Evolutionary conservation across 2,797 vertebrate species (phyloP).

Genomic region (Eurystomus glaucurus): DNA sequence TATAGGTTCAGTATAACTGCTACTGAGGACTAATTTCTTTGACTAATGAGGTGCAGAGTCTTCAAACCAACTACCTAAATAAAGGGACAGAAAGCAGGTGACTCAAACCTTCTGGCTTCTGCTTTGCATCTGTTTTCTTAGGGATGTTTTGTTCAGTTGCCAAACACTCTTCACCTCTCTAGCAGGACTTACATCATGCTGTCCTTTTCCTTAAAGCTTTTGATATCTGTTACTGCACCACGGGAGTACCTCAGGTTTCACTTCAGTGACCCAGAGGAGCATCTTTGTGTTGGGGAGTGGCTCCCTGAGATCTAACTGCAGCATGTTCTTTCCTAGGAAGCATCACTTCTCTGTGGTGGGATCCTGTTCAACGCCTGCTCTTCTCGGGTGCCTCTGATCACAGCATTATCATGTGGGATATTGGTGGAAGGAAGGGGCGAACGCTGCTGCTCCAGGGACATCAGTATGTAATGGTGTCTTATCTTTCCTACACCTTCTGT

Average conservation of each 20-base stretch:
- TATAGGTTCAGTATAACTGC: background rate
- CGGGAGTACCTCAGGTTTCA: background rate
- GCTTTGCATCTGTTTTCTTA: background rate
- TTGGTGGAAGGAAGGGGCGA: conserved; percentile 95
- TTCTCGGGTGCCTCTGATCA: conserved; percentile 97
- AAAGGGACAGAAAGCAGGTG: background rate
- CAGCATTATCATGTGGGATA: conserved; percentile 99
- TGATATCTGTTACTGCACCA: background rate
- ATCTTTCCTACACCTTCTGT: background rate
- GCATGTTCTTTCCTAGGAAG: conserved; percentile 85
- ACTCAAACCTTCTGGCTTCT: background rate
- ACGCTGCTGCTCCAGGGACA: conserved; percentile 95
- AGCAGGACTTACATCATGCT: background rate
- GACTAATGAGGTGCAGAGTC: background rate
- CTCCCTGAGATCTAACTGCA: background rate
- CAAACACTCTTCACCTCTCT: background rate
- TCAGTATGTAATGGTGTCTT: conserved; percentile 87
- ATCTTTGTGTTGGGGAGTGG: background rate
- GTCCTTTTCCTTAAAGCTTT: background rate
- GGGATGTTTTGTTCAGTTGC: background rate
- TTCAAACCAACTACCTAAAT: background rate
- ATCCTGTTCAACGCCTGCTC: conserved; percentile 93
- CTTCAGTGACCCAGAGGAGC: background rate
- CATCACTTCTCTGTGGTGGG: conserved; percentile 94
- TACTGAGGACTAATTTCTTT: background rate